Conservation (phyloP, 1,140 invertebrate species). For the Zaprionus vittiger region DNA sequence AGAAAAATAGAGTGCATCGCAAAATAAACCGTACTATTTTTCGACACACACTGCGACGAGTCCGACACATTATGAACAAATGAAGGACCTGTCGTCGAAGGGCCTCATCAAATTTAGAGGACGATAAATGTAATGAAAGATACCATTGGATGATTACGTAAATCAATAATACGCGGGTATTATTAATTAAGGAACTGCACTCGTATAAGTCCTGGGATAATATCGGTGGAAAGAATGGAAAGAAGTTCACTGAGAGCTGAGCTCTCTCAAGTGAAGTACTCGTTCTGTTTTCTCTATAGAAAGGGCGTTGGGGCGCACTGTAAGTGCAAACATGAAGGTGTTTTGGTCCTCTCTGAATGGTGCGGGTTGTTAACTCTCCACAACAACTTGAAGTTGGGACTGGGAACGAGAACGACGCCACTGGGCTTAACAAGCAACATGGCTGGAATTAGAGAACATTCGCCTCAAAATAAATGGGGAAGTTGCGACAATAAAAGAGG, state of each 20-base stretch:
- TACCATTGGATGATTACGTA: background rate
- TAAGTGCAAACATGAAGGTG: background rate
- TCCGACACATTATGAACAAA: conserved; percentile 34
- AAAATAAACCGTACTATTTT: conserved; percentile 31
- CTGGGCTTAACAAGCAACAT: conserved; percentile 9
- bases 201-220: background rate
- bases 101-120: background rate
- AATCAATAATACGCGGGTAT: conserved; percentile 10
- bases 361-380: background rate
- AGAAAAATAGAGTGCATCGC: conserved; percentile 36
- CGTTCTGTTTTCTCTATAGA: background rate
- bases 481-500: background rate
- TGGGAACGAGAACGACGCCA: background rate
- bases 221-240: too few species aligned
- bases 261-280: background rate
- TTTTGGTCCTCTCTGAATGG: background rate
- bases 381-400: background rate
- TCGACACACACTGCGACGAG: conserved; percentile 23
- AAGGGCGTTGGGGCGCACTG: background rate
- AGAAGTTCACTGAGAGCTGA: too few species aligned
- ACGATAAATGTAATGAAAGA: background rate
- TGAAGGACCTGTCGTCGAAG: background rate
- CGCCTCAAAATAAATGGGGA: background rate
- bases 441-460: conserved; percentile 8
- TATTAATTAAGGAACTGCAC: background rate